Evolutionary conservation across 2,888 invertebrate species (phyloP).

Genomic region (Stenichneumon culpator): DNA sequence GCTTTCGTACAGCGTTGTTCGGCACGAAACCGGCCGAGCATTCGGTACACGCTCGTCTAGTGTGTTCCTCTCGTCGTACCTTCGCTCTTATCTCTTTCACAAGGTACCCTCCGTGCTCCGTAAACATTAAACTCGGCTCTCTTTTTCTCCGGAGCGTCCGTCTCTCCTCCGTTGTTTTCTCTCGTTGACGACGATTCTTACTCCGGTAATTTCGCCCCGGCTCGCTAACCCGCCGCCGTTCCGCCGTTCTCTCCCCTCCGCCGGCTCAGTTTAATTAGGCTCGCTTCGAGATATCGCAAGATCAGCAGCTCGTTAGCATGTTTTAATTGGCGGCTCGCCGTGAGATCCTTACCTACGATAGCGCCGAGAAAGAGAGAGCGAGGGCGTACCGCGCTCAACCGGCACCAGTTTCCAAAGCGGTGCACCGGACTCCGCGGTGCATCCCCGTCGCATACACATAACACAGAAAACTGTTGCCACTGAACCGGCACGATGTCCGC

Average conservation of each 20-base stretch:
- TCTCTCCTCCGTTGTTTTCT: conserved; percentile 48
- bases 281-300: conserved; percentile 81
- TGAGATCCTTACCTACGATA: conserved; percentile 82
- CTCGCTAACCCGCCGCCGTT: conserved; percentile 52
- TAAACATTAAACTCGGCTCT: conserved; percentile 51
- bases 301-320: conserved; percentile 85
- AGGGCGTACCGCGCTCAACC: conserved; percentile 52
- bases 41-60: background rate
- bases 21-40: background rate
- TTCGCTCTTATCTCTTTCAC: conserved; percentile 24
- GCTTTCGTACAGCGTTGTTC: background rate
- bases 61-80: background rate
- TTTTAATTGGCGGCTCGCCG: conserved; percentile 85
- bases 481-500: conserved; percentile 51
- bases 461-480: conserved; percentile 58
- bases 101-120: conserved; percentile 28
- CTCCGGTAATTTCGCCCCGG: conserved; percentile 63
- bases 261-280: conserved; percentile 83
- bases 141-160: conserved; percentile 59
- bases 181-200: conserved; percentile 42
- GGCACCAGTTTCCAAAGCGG: conserved; percentile 48
- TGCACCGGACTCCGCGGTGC: conserved; percentile 49
- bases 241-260: conserved; percentile 62
- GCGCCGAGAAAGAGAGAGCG: conserved; percentile 67
- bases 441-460: conserved; percentile 39